Conservation (phyloP, 2,888 invertebrate genomes). For the Venusia cambrica region DNA sequence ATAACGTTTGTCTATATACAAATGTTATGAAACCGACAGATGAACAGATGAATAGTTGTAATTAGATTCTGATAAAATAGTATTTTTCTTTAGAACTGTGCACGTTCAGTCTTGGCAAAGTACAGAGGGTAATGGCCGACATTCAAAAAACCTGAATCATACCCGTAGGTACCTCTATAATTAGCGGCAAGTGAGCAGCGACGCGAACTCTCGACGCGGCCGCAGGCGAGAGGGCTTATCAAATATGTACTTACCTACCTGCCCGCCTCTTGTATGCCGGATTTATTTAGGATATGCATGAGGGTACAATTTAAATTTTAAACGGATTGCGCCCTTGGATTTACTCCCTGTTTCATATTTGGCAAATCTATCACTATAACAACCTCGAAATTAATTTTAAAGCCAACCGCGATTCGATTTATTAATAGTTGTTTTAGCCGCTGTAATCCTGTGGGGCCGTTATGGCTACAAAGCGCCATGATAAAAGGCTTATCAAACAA, state of each 20-base stretch:
- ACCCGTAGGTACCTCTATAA: slow-evolving; percentile 63
- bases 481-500: slow-evolving; percentile 55
- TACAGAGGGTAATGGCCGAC: slow-evolving; percentile 27
- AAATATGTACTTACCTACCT: slow-evolving; percentile 78
- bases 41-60: too few species aligned
- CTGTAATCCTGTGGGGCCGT: slow-evolving; percentile 47
- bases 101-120: slow-evolving; percentile 14
- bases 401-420: slow-evolving; percentile 56
- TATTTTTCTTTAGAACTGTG: slow-evolving; percentile 1
- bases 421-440: slow-evolving; percentile 64
- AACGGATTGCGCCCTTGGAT: slow-evolving; percentile 80
- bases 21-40: too few species aligned
- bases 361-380: slow-evolving; percentile 73
- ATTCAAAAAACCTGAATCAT: slow-evolving; percentile 59
- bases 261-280: slow-evolving; percentile 68
- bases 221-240: slow-evolving; percentile 67
- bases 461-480: slow-evolving; percentile 45
- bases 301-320: slow-evolving; percentile 80
- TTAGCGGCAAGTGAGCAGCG: slow-evolving; percentile 67
- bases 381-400: slow-evolving; percentile 55
- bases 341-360: slow-evolving; percentile 67
- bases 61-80: too few species aligned
- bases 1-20: too few species aligned
- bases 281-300: slow-evolving; percentile 82
- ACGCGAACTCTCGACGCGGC: slow-evolving; percentile 45